Evolutionary conservation across 2,888 invertebrate genomes (phyloP).

Genomic region (Ormyrus thymus): DNA sequence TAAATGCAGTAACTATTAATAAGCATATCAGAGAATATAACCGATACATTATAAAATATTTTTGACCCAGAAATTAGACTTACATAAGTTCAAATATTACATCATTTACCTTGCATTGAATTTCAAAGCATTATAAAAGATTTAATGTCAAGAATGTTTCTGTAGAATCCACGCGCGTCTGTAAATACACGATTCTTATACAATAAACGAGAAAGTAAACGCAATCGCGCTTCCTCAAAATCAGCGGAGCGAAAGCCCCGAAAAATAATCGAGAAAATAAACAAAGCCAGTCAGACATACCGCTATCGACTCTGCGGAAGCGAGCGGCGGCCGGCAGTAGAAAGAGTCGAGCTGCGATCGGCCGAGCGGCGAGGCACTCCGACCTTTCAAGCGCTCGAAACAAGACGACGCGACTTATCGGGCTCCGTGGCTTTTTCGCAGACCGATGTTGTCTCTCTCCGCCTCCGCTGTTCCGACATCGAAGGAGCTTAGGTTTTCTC

Average conservation of each 20-base stretch:
- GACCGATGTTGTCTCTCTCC: background rate
- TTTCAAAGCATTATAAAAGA: too few species aligned
- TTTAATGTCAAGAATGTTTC: too few species aligned
- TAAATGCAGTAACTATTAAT: too few species aligned
- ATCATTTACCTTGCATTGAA: too few species aligned
- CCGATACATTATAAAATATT: too few species aligned
- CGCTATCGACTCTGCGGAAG: too few species aligned
- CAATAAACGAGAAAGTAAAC: too few species aligned
- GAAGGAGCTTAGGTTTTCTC: background rate
- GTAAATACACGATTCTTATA: too few species aligned
- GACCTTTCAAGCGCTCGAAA: background rate
- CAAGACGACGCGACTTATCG: conserved; percentile 37
- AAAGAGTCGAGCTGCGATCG: conserved; percentile 16
- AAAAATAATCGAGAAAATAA: background rate
- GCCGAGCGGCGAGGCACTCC: background rate
- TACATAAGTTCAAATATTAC: too few species aligned
- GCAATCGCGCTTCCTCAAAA: background rate
- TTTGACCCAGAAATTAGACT: too few species aligned
- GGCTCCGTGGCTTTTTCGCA: conserved; percentile 1
- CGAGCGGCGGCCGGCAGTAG: conserved; percentile 8
- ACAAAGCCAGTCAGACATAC: background rate
- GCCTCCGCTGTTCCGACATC: background rate
- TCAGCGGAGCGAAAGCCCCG: background rate
- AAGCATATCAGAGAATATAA: too few species aligned
- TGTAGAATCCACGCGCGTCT: too few species aligned